Evolutionary conservation across 2,888 invertebrate genomes (phyloP), one percentile per base, ranked within the genome.

Genomic region (Belgica antarctica): DNA sequence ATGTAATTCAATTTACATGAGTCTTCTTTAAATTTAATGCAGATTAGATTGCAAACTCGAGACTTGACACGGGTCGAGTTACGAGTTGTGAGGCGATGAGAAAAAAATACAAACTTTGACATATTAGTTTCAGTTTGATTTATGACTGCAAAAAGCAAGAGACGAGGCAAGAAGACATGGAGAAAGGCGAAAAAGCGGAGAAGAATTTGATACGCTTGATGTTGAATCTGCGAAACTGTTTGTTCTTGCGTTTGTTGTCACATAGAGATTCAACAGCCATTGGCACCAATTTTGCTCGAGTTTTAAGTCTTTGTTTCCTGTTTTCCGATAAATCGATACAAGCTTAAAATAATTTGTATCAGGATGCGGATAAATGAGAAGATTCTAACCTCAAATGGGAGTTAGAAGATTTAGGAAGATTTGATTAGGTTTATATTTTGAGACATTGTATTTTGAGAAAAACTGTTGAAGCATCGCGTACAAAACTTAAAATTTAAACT

Each of bases 61-160:
- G 41, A 4, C 7, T 19, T 52, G 52, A 52, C 22, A 52, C 52
- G 52, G 52, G 52, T 52, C 52, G 22, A 8, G 52, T 52, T 52
- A 22, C 52, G 25, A 59, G 59, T 27, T n/a, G 59, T 15, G 27
- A 24, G n/a, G 27, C 3, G 27, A 59, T 27, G 1, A 27, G 12
- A 57, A 68, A n/a, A n/a, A n/a, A n/a, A n/a, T n/a, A n/a, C 7
- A 22, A 68, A 68, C 27, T 68, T 52, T 68, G 68, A 68, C 68
- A 68, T 52, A 68, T 68, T 68, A 68, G 47, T 68, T 52, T 68
- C 52, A 25, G 15, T 46, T 57, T 68, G 68, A 68, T 68, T 68
- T 68, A 68, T 57, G 52, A 34, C 31, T 34, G 34, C 34, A 46
- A 47, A 19, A 22, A 1, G 22, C 31, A 12, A 24, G 25, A 65